Base-by-base conservation (phyloP, 2,797 vertebrate genomes). In the Denticeps clupeoides region DNA sequence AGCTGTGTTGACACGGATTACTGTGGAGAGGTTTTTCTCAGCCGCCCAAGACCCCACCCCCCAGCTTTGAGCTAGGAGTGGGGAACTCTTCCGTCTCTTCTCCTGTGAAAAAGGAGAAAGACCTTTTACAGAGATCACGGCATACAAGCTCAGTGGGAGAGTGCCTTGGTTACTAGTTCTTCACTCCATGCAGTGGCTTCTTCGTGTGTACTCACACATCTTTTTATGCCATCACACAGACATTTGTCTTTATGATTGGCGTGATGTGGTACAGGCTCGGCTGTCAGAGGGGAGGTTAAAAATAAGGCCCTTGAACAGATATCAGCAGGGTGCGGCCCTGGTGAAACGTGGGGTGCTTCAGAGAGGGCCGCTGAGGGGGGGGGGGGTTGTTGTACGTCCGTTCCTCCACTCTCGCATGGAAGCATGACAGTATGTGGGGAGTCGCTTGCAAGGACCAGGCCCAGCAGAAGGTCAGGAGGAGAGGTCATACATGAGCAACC, bases 1-100 rank as follows among this genome's bases (percentile, higher is more conserved):
- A 59, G 61, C 64, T 53, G 49, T 56, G 48, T 56, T 63, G 48
- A 51, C 49, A 29, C 47, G 28, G 18, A 16, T 48, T 48, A 18
- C 23, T 45, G 22, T 16, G 44, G 45, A 24, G 33, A 9, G 41
- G 42, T 41, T 5, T 23, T 13, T 16, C 43, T 49, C n/a, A n/a
- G n/a, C n/a, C n/a, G n/a, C n/a, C n/a, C n/a, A n/a, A n/a, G n/a
- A n/a, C n/a, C n/a, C n/a, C n/a, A n/a, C n/a, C n/a, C n/a, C n/a
- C n/a, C n/a, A n/a, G n/a, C n/a, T n/a, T n/a, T n/a, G n/a, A n/a
- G n/a, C n/a, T n/a, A n/a, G n/a, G n/a, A n/a, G n/a, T n/a, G n/a
- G n/a, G n/a, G n/a, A n/a, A n/a, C n/a, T n/a, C n/a, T n/a, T n/a
- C n/a, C n/a, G n/a, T n/a, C n/a, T n/a, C n/a, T n/a, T n/a, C n/a